Base-by-base conservation (phyloP, 2,113 vertebrate genomes). In the Dolichotis patagonum region DNA sequence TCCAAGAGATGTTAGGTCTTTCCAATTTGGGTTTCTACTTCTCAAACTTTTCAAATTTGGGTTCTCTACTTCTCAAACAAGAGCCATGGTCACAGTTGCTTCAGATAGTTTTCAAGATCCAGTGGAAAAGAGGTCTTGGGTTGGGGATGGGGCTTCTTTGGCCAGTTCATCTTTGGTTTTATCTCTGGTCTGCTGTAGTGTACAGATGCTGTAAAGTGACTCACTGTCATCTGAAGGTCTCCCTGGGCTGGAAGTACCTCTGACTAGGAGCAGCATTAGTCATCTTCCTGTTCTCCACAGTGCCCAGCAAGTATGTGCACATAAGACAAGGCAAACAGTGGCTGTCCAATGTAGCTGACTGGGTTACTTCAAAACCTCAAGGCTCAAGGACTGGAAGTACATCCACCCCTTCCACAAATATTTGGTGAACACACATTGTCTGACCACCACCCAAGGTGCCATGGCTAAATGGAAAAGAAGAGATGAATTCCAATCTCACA, bases 31-130 rank as follows among this genome's bases (percentile, higher is more conserved):
- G 38, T 69, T 89, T 91, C 81, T 85, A 56, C 63, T 92, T 95
- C 84, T 75, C 62, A 19, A 90, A n/a, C n/a, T n/a, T 63, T 96
- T 71, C 43, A 71, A 52, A 87, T n/a, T 85, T 75, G 87, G 14
- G 38, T 69, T 89, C n/a, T 91, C 81, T 85, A 56, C 63, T 92
- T 95, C 84, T 75, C 46, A 95, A 88, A 80, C 30, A 88, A 90
- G 17, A 82, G 43, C n/a, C 38, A 3, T 3, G 54, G 41, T 83
- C 94, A 52, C 10, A 69, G 69, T 12, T 62, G 77, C 62, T 92
- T 28, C 12, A 0, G n/a, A 52, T n/a, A 11, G 32, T 43, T 89
- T 89, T 77, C 65, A 52, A 63, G 67, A 49, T 46, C 43, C 56
- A 4, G 22, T 7, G 8, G n/a, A 60, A 77, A 30, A 28, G 49